These are phyloP conservation scores for Psix sp. DNA, from an alignment of 1,140 invertebrate genomes.

Conservation along the genomic window DNA sequence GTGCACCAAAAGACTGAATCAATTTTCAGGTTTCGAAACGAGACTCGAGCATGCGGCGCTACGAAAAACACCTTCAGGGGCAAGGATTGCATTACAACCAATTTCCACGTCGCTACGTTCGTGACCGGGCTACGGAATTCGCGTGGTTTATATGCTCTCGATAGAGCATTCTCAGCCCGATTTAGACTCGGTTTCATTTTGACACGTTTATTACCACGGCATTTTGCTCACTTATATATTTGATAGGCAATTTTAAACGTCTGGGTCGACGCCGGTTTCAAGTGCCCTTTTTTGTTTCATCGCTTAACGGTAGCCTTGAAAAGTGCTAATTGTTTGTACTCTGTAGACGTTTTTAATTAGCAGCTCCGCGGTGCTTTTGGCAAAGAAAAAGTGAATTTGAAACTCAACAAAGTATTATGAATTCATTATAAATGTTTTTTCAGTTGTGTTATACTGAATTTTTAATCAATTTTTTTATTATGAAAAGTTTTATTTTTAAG, in stretches of 20 bases:
- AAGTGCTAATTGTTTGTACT: no score
- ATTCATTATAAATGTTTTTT: no score
- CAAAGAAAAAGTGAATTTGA: no score
- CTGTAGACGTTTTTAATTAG: no score
- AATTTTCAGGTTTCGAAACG: conserved; percentile 34
- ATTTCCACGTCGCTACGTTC: conserved; percentile 65
- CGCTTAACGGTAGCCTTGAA: no score
- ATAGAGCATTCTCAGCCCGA: conserved; percentile 35
- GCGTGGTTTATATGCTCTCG: conserved; percentile 57
- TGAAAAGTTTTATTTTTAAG: no score
- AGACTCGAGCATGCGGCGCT: conserved; percentile 34
- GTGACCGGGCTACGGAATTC: conserved; percentile 62
- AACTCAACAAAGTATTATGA: no score
- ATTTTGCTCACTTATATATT: conserved; percentile 27
- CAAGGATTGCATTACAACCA: conserved; percentile 64
- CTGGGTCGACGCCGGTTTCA: conserved; percentile 10
- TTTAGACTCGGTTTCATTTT: conserved; percentile 34
- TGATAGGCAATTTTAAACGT: conserved; percentile 37
- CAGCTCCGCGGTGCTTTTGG: no score
- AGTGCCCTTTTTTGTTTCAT: no score
- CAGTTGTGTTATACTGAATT: no score
- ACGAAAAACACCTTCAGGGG: conserved; percentile 51
- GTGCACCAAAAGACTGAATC: conserved; percentile 56
- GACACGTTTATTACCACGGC: conserved; percentile 35
- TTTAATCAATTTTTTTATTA: no score